Conservation (phyloP, 2,888 invertebrate genomes). For the Megaustenia siamemsis region DNA sequence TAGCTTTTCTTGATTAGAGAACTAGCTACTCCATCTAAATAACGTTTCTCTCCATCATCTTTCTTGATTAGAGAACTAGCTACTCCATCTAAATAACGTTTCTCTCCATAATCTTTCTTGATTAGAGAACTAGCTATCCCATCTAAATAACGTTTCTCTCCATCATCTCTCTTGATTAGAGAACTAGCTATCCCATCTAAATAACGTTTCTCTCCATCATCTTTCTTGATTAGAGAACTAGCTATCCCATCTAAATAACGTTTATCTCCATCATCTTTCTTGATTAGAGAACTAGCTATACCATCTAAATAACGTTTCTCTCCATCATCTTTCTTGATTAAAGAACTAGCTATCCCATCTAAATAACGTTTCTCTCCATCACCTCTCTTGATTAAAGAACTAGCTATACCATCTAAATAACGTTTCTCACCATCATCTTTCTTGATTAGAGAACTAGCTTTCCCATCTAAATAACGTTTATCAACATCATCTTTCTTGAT, state of each 20-base stretch:
- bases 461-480: conserved; percentile 25
- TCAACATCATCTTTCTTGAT: background rate
- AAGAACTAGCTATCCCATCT: conserved; percentile 4
- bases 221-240: conserved; percentile 16
- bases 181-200: conserved; percentile 24
- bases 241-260: conserved; percentile 7
- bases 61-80: conserved; percentile 14
- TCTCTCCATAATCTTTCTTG: background rate
- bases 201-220: conserved; percentile 24
- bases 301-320: conserved; percentile 12
- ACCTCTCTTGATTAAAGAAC: background rate
- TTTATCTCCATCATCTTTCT: conserved; percentile 1
- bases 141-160: conserved; percentile 9
- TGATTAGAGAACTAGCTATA: background rate
- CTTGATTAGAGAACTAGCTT: conserved; percentile 20
- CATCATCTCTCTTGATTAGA: background rate
- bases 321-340: background rate
- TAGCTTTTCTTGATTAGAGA: conserved; percentile 13
- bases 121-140: conserved; percentile 26
- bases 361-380: background rate
- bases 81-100: background rate
- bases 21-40: conserved; percentile 20
- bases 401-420: conserved; percentile 11
- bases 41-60: background rate
- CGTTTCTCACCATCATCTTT: conserved; percentile 1